A percentile compares a stretch with the other conserved stretches of the same genome.
phyloP scores from a whole-genome alignment of 1,140 invertebrate species.

The Eumeta japonica region DNA sequence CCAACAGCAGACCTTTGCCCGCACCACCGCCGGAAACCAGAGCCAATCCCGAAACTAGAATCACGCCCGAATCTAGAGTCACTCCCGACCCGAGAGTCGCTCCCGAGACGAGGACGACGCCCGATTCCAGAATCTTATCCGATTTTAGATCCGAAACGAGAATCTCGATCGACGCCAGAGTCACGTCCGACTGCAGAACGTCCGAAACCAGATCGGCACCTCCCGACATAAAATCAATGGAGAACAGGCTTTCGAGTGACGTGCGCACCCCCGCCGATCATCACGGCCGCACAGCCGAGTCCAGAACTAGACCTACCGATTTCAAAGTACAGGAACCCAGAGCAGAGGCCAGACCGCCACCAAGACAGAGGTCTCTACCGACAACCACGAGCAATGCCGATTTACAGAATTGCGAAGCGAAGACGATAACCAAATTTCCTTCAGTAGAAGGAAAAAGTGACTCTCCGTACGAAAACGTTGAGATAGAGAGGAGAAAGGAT shows the following conservation, averaged over 20 bases:
- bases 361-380: slow-evolving; percentile 40
- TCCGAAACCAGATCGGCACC: no score
- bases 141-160: no score
- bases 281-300: no score
- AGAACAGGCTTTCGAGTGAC: no score
- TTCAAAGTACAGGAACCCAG: slow-evolving; percentile 9
- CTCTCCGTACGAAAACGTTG: slow-evolving; percentile 50
- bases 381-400: slow-evolving; percentile 29
- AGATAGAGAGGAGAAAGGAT: slow-evolving; percentile 33
- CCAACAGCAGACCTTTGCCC: slow-evolving; percentile 41
- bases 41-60: background rate
- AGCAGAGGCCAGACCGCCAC: slow-evolving; percentile 31
- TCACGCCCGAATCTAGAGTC: slow-evolving; percentile 10
- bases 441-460: slow-evolving; percentile 35
- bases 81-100: slow-evolving; percentile 9
- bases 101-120: slow-evolving; percentile 15
- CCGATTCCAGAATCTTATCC: slow-evolving; percentile 1
- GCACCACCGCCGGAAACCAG: slow-evolving; percentile 32
- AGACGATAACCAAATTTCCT: slow-evolving; percentile 47
- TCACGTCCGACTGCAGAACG: no score
- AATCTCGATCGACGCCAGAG: no score
- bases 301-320: no score
- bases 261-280: no score
- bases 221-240: no score
- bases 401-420: slow-evolving; percentile 37